A percentile compares a stretch with the other conserved stretches of the same genome.
Evolutionary conservation across 2,888 invertebrate genomes (phyloP).

Genomic region (Caenorhabditis becei): DNA sequence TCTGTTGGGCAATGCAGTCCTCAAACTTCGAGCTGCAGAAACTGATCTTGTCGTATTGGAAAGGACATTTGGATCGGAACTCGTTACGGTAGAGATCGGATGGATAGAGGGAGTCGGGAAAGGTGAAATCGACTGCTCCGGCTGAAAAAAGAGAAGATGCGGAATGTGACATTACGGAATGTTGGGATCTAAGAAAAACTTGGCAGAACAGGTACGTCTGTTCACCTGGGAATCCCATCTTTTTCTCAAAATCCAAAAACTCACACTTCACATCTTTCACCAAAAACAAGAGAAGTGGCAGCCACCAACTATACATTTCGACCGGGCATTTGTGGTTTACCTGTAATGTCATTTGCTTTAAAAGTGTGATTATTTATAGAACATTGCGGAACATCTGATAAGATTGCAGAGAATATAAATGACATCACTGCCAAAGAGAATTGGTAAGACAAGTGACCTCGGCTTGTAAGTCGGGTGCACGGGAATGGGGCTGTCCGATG

Average conservation of each 20-base stretch:
- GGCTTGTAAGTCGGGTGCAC: too few species aligned
- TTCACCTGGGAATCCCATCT: too few species aligned
- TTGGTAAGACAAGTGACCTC: too few species aligned
- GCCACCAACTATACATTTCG: not conserved
- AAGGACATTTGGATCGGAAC: not conserved
- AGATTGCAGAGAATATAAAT: too few species aligned
- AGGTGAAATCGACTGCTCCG: not conserved
- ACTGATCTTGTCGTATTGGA: not conserved
- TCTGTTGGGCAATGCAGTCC: conserved; percentile 7
- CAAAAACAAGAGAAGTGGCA: conserved; percentile 1
- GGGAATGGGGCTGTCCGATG: too few species aligned
- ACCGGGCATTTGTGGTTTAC: not conserved
- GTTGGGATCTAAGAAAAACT: too few species aligned
- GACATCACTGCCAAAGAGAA: too few species aligned
- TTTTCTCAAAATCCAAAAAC: not conserved
- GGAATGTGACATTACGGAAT: too few species aligned
- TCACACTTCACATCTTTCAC: not conserved
- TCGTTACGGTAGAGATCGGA: not conserved
- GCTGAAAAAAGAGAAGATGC: not conserved
- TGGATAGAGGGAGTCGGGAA: conserved; percentile 1
- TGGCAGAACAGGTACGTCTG: too few species aligned
- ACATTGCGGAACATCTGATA: too few species aligned
- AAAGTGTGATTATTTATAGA: too few species aligned
- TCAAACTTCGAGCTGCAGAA: not conserved
- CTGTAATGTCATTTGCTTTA: not conserved